phyloP scores from a whole-genome alignment of 1,140 invertebrate genomes.

The Leptinotarsa defecta region DNA sequence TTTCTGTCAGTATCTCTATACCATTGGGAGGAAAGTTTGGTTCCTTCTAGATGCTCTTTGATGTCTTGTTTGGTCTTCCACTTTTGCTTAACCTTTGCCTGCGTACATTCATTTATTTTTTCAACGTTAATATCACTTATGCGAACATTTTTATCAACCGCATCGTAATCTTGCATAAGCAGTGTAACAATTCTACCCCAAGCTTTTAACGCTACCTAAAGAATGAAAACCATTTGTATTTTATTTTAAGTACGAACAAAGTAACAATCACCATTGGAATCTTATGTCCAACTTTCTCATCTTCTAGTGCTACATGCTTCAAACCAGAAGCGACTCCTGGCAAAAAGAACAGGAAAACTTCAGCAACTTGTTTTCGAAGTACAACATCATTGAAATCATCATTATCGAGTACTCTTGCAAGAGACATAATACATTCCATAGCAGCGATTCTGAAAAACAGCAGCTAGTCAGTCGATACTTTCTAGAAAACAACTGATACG shows the following conservation, averaged over 20 bases:
- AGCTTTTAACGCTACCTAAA: constrained; percentile 58
- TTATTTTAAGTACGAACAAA: constrained; percentile 1
- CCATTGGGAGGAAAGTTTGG: constrained; percentile 61
- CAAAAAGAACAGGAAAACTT: constrained; percentile 65
- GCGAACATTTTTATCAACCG: not conserved
- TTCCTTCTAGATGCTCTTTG: constrained; percentile 57
- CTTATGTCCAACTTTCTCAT: constrained; percentile 65
- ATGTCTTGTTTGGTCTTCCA: constrained; percentile 48
- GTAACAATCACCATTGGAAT: constrained; percentile 60
- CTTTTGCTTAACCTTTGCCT: constrained; percentile 24
- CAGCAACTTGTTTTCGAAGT: constrained; percentile 59
- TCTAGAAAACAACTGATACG: too few species aligned
- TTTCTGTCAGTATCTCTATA: constrained; percentile 62
- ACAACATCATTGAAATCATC: constrained; percentile 55
- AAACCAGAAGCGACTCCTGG: constrained; percentile 66
- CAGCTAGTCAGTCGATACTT: too few species aligned
- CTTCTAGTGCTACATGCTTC: constrained; percentile 61
- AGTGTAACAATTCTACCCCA: constrained; percentile 59
- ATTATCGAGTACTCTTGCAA: constrained; percentile 61
- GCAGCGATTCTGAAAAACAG: constrained; percentile 50
- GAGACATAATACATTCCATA: constrained; percentile 63
- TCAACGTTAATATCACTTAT: constrained; percentile 21
- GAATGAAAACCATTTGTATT: not conserved
- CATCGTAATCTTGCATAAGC: constrained; percentile 58
- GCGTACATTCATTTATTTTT: not conserved